Base-by-base conservation (phyloP, 2,888 invertebrate genomes). In the Nephrotoma flavescens region DNA sequence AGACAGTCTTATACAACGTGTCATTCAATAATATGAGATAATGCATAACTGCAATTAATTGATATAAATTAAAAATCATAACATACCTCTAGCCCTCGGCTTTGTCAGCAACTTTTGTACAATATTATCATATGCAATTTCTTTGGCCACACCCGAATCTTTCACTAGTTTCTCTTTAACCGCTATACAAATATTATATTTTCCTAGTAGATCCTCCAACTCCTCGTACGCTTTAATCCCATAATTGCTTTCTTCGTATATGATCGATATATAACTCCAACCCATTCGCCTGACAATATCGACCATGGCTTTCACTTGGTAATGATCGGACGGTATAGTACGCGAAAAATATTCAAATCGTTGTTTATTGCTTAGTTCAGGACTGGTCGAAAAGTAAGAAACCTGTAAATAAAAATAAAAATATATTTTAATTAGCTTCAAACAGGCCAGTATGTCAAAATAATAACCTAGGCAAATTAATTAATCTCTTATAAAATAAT, bases 201-300 rank as follows among this genome's bases (percentile, higher is more conserved):
- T 94, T 0, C 96, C 95, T 87, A 99, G 92, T 71, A 97, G 92
- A 87, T 96, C 96, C 91, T 98, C 98, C 88, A 99, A 92, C 90
- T 98, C 98, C 91, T 98, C 97, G 90, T 97, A 98, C 9, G 98
- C 98, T 98, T 98, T 97, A 88, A 97, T 97, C 6, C 98, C 98
- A 90, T 98, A 98, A 92, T 97, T 98, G 87, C 97, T 97, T 91
- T 98, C 98, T 91, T 98, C 98, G 90, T 98, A 98, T 88, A 98
- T 96, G 89, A 98, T 97, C 86, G 98, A 98, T 31, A 98, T 96
- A 92, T 98, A 98, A 88, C 96, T 97, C 98, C 98, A 98, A 86
- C 95, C 94, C 92, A 98, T 94, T 88, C 93, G 93, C 89, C 94
- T 94, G 15, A 98, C 96, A 88, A 98, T 97, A 90, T 97, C 97